Conservation (phyloP, 2,113 vertebrate species). For the Triplophysa dalaica region DNA sequence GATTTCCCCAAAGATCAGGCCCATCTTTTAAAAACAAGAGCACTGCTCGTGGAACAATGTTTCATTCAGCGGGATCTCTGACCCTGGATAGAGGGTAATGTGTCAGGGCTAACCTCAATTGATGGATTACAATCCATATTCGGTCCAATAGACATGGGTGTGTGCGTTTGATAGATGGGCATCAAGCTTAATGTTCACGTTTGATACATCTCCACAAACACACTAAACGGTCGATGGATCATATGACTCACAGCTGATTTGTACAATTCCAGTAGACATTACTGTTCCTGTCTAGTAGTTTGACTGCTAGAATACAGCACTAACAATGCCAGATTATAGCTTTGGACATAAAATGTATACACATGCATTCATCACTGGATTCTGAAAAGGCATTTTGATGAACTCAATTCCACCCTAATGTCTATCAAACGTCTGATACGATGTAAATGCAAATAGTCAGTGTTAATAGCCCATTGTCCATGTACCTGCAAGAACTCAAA, state of each 20-base stretch:
- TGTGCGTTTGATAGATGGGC: constrained; percentile 10
- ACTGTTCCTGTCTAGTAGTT: no score
- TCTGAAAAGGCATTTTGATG: neutral
- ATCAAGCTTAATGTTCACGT: neutral
- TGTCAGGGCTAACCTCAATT: constrained; percentile 4
- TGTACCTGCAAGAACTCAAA: neutral
- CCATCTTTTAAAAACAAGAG: constrained; percentile 19
- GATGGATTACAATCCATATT: constrained; percentile 15
- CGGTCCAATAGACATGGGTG: neutral
- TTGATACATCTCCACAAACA: constrained; percentile 4
- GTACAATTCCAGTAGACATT: neutral
- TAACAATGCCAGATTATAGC: no score
- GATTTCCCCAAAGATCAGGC: constrained; percentile 12
- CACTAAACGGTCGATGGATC: neutral
- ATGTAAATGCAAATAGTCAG: constrained; percentile 33
- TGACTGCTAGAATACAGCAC: no score
- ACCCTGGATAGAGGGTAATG: neutral
- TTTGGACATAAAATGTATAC: no score
- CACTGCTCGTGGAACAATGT: neutral
- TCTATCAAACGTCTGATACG: constrained; percentile 15
- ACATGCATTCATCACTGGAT: constrained; percentile 7
- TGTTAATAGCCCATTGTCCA: constrained; percentile 4
- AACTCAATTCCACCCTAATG: constrained; percentile 15
- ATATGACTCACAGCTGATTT: constrained; percentile 11
- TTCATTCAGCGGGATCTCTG: neutral